Base-by-base conservation (phyloP, 2,888 invertebrate species). In the Athalia circularis region DNA sequence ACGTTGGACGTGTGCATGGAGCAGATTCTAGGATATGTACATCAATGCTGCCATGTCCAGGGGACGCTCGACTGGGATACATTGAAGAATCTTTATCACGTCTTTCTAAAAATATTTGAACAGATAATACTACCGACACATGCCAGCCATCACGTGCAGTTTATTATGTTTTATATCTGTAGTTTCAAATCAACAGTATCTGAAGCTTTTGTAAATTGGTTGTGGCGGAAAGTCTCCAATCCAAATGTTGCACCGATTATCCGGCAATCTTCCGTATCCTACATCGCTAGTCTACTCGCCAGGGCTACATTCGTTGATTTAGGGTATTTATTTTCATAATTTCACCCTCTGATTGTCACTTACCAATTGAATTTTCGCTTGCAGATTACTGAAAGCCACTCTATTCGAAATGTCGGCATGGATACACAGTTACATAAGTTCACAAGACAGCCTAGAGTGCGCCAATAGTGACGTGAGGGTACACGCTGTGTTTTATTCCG, bases 401-500 rank as follows among this genome's bases (percentile, higher is more conserved):
- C 87, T 98, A 7, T 93, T 93, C 72, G 93, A 94, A 84, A 94
- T 98, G 92, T 92, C 95, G 0, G 92, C 93, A 1, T 98, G 98
- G 97, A 95, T 97, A 80, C 96, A 97, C 87, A 91, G 93, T 0
- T 98, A 98, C 88, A 95, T 97, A 67, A 92, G 93, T 0, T 92
- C 93, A 0, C 94, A 95, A 81, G 94, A 95, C 82, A 91, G 90
- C 85, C 91, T 82, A 81, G 92, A 92, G 82, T 91, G 91, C 82
- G 88, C 92, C 0, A 92, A 92, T 83, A 91, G 92, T 11, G 94
- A 95, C 83, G 86, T 94, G 0, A 93, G 94, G 84, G 93, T 95
- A 0, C 98, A 99, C 88, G 93, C 94, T 4, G 95, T 98, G 0
- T 99, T 99, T 91, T 98, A 98, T 88, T 94, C 96, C 0, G 94